Conservation (phyloP, 2,888 invertebrate genomes). For the Teleiodes luculella region DNA sequence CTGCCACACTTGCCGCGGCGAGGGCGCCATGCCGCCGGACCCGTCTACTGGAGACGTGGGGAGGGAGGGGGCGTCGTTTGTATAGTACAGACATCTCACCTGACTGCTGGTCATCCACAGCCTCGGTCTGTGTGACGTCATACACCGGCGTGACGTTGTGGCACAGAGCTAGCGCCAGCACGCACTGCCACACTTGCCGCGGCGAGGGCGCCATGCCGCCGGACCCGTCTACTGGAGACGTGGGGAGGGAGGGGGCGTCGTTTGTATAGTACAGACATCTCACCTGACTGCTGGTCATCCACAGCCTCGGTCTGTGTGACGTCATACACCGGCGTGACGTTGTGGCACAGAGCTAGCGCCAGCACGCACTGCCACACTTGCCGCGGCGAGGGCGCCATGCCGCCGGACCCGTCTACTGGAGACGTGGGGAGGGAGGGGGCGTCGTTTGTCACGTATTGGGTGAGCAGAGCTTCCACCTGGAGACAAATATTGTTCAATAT, state of each 20-base stretch:
- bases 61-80: too few relatives aligned
- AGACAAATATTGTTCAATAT: not conserved
- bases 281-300: not conserved
- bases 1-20: constrained; percentile 83
- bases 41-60: constrained; percentile 79
- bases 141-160: not conserved
- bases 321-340: not conserved
- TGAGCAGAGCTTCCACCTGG: constrained; percentile 66
- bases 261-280: too few relatives aligned
- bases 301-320: not conserved
- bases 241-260: constrained; percentile 28
- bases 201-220: constrained; percentile 39
- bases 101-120: not conserved
- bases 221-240: constrained; percentile 78
- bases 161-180: not conserved
- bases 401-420: constrained; percentile 77
- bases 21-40: constrained; percentile 28
- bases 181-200: constrained; percentile 50
- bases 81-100: too few relatives aligned
- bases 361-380: not conserved
- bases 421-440: constrained; percentile 46
- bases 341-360: not conserved
- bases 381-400: not conserved
- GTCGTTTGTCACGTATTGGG: constrained; percentile 68
- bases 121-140: not conserved